Evolutionary conservation across 2,113 vertebrate species (phyloP).

Genomic region (Ascaphus truei): DNA sequence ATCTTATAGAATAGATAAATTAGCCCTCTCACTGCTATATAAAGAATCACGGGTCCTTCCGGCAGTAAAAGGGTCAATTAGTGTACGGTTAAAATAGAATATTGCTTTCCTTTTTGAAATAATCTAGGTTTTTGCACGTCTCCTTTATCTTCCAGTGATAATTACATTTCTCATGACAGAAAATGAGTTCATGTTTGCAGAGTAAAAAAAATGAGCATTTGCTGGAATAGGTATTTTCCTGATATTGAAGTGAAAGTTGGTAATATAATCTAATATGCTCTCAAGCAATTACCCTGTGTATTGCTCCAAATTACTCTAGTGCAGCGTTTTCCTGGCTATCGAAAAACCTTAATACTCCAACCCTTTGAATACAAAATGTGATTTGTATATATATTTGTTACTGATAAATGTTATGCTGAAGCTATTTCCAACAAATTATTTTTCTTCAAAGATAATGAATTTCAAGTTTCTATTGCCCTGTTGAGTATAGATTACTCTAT

Average conservation of each 20-base stretch:
- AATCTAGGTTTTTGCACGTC: conserved; percentile 49
- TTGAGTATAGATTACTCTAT: neutral
- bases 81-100: conserved; percentile 45
- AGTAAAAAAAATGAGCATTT: conserved; percentile 38
- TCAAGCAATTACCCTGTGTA: conserved; percentile 57
- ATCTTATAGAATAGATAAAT: too few relatives aligned
- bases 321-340: conserved; percentile 63
- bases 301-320: conserved; percentile 59
- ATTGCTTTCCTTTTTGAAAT: conserved; percentile 47
- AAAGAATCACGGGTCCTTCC: too few relatives aligned
- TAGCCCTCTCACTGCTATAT: too few relatives aligned
- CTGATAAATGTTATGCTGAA: conserved; percentile 19
- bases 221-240: conserved; percentile 35
- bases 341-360: conserved; percentile 59
- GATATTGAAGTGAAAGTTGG: conserved; percentile 41
- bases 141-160: conserved; percentile 57
- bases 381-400: conserved; percentile 28
- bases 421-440: conserved; percentile 20
- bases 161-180: conserved; percentile 62
- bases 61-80: neutral
- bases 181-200: conserved; percentile 57
- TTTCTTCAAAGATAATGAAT: conserved; percentile 7
- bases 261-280: conserved; percentile 49
- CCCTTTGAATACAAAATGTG: conserved; percentile 56
- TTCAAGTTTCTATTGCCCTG: neutral